These are phyloP conservation scores for Rhagoletis pomonella DNA, from an alignment of 1,140 invertebrate species.

Conservation along the genomic window DNA sequence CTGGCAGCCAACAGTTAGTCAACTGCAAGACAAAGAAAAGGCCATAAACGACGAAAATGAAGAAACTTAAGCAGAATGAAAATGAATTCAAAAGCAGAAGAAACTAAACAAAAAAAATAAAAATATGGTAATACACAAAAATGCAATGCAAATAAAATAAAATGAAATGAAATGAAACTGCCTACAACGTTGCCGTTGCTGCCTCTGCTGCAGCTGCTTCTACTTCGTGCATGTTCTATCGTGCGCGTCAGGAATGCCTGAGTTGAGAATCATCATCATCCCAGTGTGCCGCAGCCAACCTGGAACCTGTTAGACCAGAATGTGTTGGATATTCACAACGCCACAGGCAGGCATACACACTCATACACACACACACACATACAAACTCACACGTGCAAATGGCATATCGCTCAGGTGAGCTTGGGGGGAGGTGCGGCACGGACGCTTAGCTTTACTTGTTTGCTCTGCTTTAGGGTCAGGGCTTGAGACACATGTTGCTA, in stretches of 20 bases:
- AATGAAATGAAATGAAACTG: neutral
- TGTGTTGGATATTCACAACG: neutral
- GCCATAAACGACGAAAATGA: neutral
- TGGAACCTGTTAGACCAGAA: slow-evolving; percentile 42
- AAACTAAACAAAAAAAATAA: neutral
- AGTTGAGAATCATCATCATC: neutral
- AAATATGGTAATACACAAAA: slow-evolving; percentile 6
- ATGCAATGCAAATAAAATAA: slow-evolving; percentile 18
- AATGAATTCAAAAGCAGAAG: no score
- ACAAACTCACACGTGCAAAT: neutral
- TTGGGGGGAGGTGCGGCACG: neutral
- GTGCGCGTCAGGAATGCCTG: neutral
- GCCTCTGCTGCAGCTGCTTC: neutral
- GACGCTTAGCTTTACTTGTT: neutral
- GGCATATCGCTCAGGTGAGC: neutral
- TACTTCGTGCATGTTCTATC: neutral
- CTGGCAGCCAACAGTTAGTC: neutral
- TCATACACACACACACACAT: neutral
- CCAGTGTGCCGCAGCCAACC: slow-evolving; percentile 7
- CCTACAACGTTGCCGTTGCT: neutral
- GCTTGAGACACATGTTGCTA: neutral
- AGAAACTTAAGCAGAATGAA: neutral
- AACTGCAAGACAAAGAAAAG: neutral
- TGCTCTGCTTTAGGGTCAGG: neutral
- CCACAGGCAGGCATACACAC: neutral